These are phyloP conservation scores for Nothocercus julius DNA, from an alignment of 2,113 vertebrate genomes.

Conservation along the genomic window DNA sequence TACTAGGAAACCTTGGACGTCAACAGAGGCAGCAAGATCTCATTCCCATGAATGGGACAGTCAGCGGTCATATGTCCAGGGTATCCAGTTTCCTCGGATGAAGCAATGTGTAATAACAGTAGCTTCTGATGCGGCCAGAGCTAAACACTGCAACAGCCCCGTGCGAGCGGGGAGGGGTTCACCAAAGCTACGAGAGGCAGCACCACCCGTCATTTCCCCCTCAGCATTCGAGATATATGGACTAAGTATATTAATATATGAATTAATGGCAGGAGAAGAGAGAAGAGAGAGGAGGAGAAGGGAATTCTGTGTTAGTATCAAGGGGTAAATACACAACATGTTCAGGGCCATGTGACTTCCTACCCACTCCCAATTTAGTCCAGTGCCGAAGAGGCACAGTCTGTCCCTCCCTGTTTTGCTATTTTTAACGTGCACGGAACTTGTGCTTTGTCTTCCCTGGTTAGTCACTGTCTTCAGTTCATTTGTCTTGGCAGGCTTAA, in stretches of 20 bases:
- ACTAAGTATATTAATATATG: not conserved
- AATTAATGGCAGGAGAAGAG: not conserved
- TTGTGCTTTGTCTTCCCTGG: conserved; percentile 20
- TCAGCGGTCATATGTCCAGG: not conserved
- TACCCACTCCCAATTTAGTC: conserved; percentile 50
- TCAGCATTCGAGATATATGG: not conserved
- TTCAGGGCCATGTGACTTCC: conserved; percentile 50
- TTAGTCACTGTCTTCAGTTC: conserved; percentile 20
- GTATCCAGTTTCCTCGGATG: not conserved
- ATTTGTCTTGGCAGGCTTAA: conserved; percentile 24
- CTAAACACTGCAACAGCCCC: not conserved
- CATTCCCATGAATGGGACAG: conserved; percentile 30
- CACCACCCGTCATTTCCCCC: not conserved
- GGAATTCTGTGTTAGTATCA: conserved; percentile 28
- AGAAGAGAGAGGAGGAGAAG: not conserved
- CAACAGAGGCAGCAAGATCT: not conserved
- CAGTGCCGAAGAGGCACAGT: not conserved
- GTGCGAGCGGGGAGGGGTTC: not conserved
- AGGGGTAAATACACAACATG: conserved; percentile 13
- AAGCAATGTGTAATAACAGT: not conserved
- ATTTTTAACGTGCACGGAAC: not conserved
- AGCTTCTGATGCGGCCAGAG: not conserved
- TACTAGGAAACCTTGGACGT: not conserved
- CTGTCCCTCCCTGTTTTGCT: conserved; percentile 36
- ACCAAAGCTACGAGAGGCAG: not conserved